Base-by-base conservation (phyloP, 1,140 invertebrate genomes). In the Calosoma granatense region DNA sequence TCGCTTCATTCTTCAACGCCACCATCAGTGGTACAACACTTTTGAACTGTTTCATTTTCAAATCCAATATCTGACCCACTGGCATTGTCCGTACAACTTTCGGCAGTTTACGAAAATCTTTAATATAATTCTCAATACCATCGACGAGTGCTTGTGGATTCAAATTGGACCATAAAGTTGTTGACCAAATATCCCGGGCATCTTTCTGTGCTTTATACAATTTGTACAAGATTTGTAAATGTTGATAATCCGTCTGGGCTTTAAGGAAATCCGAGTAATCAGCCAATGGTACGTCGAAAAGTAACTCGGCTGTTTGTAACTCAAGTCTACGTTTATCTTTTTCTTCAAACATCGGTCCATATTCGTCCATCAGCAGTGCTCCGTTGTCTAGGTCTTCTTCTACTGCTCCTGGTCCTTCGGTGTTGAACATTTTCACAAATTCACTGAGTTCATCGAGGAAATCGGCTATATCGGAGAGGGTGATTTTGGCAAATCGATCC, bases 1-100 rank as follows among this genome's bases (percentile, higher is more conserved):
- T 81, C 0, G 92, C 90, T 65, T 95, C 91, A 70, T 94, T 88
- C 70, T 94, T 94, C 22, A 96, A 69, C 53, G 92, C 89, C 11
- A 92, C 84, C 81, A 94, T 93, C 17, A 96, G 69, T 0, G 92
- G 91, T 3, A 95, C 82, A 0, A 90, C 85, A 62, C 84, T 84
- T 68, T 89, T 89, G 71, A 95, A 95, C 62, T 88, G 84, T 63
- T 87, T 91, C 89, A 96, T 91, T 63, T 84, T 85, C 2, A 79
- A 68, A 59, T 92, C 84, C n/a, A 96, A 63, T 22, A 79, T 77
- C 51, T 79, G 65, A 0, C 83, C 90, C 2, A 86, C 77, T 0
- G 75, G 68, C 43, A 84, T 72, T 1, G 68, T 62, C 23, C 83
- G 81, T 0, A 81, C 70, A 1, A 72, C 69, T 61, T 76, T 76